Evolutionary conservation across 2,797 vertebrate genomes (phyloP).

Genomic region (Forpus xanthops): DNA sequence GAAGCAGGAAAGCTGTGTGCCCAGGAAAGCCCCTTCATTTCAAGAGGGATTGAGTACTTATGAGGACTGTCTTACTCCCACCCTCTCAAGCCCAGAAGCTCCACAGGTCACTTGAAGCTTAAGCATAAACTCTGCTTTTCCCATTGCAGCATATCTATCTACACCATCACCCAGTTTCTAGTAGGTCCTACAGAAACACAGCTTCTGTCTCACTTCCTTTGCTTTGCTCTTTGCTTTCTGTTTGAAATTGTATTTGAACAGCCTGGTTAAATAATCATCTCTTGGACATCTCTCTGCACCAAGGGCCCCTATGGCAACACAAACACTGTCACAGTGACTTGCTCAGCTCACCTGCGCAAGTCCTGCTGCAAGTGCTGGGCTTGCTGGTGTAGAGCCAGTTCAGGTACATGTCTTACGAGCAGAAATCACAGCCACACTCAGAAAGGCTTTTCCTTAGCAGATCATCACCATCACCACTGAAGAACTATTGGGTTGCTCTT

Average conservation of each 20-base stretch:
- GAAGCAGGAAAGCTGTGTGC: slow-evolving; percentile 40
- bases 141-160: not conserved
- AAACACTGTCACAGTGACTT: not conserved
- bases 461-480: not conserved
- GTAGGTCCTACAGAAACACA: not conserved
- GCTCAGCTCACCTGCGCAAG: not conserved
- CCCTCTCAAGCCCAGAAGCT: not conserved
- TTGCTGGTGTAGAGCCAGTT: not conserved
- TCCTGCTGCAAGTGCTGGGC: not conserved
- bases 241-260: not conserved
- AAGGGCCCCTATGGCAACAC: not conserved
- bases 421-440: not conserved
- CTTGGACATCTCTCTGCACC: not conserved
- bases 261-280: not conserved
- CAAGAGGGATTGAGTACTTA: slow-evolving; percentile 25
- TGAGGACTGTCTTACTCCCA: not conserved
- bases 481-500: not conserved
- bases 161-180: not conserved
- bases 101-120: not conserved
- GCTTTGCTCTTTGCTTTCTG: not conserved
- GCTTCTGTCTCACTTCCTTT: not conserved
- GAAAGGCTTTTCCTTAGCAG: not conserved
- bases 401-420: fast-evolving
- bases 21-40: slow-evolving; percentile 66
- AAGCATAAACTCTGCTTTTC: not conserved